These are phyloP conservation scores for Drosophila stalkeri DNA, from an alignment of 2,888 invertebrate species.

Conservation along the genomic window DNA sequence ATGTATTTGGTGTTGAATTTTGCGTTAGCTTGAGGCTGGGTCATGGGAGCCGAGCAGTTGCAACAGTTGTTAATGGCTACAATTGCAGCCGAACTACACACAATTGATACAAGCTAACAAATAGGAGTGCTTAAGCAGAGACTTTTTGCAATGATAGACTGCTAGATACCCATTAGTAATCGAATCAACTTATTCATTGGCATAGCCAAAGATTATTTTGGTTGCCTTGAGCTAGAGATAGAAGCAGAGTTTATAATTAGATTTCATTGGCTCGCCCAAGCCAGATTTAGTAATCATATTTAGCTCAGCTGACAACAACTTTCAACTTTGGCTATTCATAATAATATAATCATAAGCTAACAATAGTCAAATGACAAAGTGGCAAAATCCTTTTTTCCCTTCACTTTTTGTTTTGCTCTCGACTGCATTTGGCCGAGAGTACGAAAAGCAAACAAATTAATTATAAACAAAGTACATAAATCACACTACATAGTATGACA, in stretches of 20 bases:
- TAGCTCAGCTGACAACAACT: no score
- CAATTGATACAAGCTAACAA: conserved; percentile 2
- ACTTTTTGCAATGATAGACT: background rate
- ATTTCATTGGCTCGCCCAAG: no score
- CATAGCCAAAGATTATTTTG: no score
- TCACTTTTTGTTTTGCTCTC: background rate
- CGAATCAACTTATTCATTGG: no score
- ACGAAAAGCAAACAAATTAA: conserved; percentile 50
- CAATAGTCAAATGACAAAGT: conserved; percentile 5
- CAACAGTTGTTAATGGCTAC: conserved; percentile 15
- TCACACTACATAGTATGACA: conserved; percentile 38
- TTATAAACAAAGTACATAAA: conserved; percentile 56
- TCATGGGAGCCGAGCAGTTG: background rate
- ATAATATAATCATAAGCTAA: conserved; percentile 7
- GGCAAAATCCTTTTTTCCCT: background rate
- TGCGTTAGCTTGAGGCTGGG: background rate
- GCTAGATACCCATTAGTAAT: background rate
- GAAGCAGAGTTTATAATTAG: background rate
- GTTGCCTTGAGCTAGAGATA: no score
- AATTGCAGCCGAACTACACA: background rate
- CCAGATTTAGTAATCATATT: no score
- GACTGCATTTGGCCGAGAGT: conserved; percentile 2
- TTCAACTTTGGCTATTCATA: conserved; percentile 5
- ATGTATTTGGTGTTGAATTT: conserved; percentile 6
- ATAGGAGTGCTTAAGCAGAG: no score